A percentile compares a stretch with the other conserved stretches of the same genome.
These are phyloP conservation scores for Strigops habroptila DNA, from an alignment of 2,113 vertebrate species.

Conservation along the genomic window DNA sequence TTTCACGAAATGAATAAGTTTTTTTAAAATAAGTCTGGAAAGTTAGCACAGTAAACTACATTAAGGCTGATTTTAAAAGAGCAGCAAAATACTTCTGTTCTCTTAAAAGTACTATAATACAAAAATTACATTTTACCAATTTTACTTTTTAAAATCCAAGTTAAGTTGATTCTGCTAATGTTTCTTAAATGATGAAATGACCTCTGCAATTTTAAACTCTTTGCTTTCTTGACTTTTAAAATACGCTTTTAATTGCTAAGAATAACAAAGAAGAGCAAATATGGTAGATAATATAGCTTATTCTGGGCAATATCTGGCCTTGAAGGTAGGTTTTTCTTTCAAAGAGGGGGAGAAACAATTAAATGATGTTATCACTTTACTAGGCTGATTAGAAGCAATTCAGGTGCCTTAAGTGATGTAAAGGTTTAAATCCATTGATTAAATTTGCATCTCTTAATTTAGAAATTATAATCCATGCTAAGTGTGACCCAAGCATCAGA, in stretches of 20 bases:
- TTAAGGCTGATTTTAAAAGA: background rate
- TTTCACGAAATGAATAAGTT: background rate
- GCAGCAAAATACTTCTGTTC: background rate
- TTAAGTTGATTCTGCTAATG: background rate
- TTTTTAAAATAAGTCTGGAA: background rate
- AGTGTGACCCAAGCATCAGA: conserved; percentile 49
- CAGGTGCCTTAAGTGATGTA: conserved; percentile 44
- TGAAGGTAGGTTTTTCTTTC: conserved; percentile 24
- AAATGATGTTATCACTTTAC: conserved; percentile 32
- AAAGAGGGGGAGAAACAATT: background rate
- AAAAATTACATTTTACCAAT: background rate
- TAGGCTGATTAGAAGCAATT: conserved; percentile 57
- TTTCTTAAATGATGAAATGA: background rate
- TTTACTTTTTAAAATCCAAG: background rate
- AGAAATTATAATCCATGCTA: conserved; percentile 37
- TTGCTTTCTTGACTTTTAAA: background rate
- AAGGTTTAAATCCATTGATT: conserved; percentile 65
- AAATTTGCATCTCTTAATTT: conserved; percentile 69
- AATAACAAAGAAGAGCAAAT: background rate
- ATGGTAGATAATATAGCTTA: background rate
- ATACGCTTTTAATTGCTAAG: background rate
- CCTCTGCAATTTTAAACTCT: background rate
- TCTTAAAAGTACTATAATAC: background rate
- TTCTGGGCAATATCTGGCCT: background rate
- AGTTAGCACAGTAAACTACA: background rate